phyloP scores from a whole-genome alignment of 1,140 invertebrate genomes.

The Stegodyphus dumicola region DNA sequence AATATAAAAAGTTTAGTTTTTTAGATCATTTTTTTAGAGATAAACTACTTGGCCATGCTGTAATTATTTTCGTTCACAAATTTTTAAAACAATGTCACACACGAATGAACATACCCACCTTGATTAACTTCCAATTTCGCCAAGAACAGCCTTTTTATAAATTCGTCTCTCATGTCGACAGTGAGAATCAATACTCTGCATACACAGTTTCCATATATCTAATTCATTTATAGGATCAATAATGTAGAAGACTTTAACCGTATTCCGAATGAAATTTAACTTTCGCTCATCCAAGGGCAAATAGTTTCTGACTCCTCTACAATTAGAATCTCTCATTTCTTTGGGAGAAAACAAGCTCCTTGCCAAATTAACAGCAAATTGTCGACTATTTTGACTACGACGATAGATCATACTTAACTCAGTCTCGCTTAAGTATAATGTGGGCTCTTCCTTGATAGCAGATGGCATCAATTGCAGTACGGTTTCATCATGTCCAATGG shows the following conservation, averaged over 20 bases:
- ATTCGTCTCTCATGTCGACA: conserved; percentile 58
- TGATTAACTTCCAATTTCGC: not conserved
- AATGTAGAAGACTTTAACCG: conserved; percentile 36
- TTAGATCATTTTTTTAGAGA: no score
- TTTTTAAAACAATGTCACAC: no score
- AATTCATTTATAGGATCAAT: conserved; percentile 27
- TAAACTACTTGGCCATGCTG: no score
- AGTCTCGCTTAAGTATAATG: conserved; percentile 23
- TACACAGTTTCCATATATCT: conserved; percentile 56
- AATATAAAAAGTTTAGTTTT: no score
- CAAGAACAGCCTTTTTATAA: conserved; percentile 16
- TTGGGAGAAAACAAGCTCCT: conserved; percentile 36
- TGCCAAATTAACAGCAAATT: conserved; percentile 61
- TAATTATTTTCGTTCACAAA: no score
- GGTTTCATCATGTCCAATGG: conserved; percentile 34
- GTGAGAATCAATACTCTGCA: conserved; percentile 59
- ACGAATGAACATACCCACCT: conserved; percentile 15
- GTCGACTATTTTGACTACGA: conserved; percentile 57
- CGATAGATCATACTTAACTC: conserved; percentile 36
- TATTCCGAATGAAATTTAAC: conserved; percentile 45
- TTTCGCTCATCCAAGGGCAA: conserved; percentile 46
- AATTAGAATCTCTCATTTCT: conserved; percentile 60
- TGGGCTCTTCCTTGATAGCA: conserved; percentile 16
- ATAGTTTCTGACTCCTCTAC: conserved; percentile 58
- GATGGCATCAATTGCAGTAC: conserved; percentile 1